Conservation (phyloP, 2,888 invertebrate genomes). For the Thelaira solivaga region DNA sequence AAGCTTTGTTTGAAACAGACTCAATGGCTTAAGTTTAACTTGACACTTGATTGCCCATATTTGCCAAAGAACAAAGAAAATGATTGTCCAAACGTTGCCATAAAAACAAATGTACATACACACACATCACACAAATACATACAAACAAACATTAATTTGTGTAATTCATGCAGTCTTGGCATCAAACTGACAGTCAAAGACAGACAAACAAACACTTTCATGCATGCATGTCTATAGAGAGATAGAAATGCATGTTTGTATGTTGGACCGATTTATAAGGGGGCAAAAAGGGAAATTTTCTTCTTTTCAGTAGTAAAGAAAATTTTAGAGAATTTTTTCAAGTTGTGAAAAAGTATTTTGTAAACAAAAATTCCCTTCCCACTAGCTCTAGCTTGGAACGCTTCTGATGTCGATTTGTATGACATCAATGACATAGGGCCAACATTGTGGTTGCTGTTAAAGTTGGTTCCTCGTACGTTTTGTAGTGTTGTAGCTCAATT, state of each 20-base stretch:
- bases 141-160: not conserved
- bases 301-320: no score
- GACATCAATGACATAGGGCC: constrained; percentile 37
- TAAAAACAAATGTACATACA: no score
- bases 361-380: no score
- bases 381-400: no score
- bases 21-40: constrained; percentile 19
- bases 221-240: not conserved
- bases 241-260: not conserved
- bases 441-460: not conserved
- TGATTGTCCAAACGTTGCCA: constrained; percentile 48
- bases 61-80: constrained; percentile 55
- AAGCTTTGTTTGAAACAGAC: not conserved
- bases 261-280: no score
- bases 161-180: not conserved
- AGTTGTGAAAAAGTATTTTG: no score
- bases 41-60: constrained; percentile 57
- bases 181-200: not conserved
- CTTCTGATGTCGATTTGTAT: no score
- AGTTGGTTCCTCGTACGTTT: constrained; percentile 12
- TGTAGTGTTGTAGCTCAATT: constrained; percentile 42
- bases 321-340: no score
- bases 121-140: not conserved
- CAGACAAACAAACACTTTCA: not conserved
- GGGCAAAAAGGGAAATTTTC: no score